Evolutionary conservation across 2,888 invertebrate species (phyloP).

Genomic region (Anoncus sp.): DNA sequence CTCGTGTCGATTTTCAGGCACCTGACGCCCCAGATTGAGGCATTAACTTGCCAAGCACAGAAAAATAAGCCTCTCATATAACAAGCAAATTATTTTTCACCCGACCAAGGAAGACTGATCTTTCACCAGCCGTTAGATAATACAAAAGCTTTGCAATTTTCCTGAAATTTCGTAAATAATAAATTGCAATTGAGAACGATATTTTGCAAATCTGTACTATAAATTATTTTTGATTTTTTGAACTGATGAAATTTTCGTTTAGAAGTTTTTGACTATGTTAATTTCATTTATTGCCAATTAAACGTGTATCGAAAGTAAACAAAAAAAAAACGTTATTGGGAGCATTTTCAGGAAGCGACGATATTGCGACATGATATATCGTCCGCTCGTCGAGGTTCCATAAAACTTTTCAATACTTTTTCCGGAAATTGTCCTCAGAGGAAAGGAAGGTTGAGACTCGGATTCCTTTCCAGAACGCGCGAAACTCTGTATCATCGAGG

Average conservation of each 20-base stretch:
- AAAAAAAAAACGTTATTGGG: neutral
- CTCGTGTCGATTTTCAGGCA: constrained; percentile 55
- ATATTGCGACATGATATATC: constrained; percentile 15
- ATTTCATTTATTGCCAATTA: too few species aligned
- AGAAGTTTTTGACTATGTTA: too few species aligned
- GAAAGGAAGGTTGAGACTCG: neutral
- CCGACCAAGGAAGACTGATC: neutral
- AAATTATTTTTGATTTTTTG: too few species aligned
- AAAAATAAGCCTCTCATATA: constrained; percentile 36
- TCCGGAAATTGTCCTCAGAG: constrained; percentile 24
- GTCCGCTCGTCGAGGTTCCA: constrained; percentile 16
- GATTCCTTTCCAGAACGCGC: constrained; percentile 15
- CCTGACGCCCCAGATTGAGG: constrained; percentile 51
- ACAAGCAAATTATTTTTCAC: constrained; percentile 14
- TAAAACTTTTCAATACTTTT: constrained; percentile 28
- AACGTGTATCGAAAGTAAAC: neutral
- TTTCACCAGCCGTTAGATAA: neutral
- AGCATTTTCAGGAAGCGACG: neutral
- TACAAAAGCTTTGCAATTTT: neutral
- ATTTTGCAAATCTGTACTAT: neutral
- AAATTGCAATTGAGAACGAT: neutral
- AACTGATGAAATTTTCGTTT: too few species aligned
- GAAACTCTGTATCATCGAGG: constrained; percentile 26
- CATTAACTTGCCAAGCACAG: constrained; percentile 31
- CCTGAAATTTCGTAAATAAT: neutral